Evolutionary conservation across 2,888 invertebrate genomes (phyloP), one percentile per base, ranked within the genome.

Genomic region (Acrocyrtus sp.): DNA sequence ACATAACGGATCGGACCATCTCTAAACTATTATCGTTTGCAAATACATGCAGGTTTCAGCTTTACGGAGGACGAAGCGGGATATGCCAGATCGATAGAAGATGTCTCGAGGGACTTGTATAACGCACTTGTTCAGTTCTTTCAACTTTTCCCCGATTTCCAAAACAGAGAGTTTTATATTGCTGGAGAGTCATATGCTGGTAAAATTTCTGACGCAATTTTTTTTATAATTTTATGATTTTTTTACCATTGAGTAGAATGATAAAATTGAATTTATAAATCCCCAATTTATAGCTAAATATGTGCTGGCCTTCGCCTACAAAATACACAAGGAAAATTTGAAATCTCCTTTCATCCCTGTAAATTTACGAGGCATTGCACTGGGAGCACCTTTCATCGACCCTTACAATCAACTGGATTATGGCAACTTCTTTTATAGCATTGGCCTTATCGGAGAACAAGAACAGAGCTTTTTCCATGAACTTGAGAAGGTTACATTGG

Each of bases 111-210:
- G 60, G 90, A 96, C 83, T 84, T 96, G 15, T 92, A 94, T 82
- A 87, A 88, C 61, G 92, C 92, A 0, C 82, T 95, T 2, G 84
- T 86, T 45, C 96, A 96, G 84, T 93, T 96, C 83, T 95, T 94
- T 83, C 86, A 89, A 78, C 83, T 96, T 0, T 97, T 95, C 83
- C 90, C 92, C 0, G 90, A 93, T 81, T 85, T 91, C 29, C 89
- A 89, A 82, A 83, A 85, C 0, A 91, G 91, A 81, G 91, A 91
- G 60, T 95, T 97, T 83, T 96, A 90, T 85, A 89, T 94, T 0
- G 91, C 93, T 0, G 96, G 96, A 1, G 96, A 96, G 85, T 94
- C 94, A 0, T 95, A 95, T 83, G 95, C 89, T 41, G 95, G 89
- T 24, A 87, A 6, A 43, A 87, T n/a, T n/a, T n/a, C n/a, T n/a